Evolutionary conservation across 2,113 vertebrate genomes (phyloP).

Genomic region (Gnathonemus longibarbis): DNA sequence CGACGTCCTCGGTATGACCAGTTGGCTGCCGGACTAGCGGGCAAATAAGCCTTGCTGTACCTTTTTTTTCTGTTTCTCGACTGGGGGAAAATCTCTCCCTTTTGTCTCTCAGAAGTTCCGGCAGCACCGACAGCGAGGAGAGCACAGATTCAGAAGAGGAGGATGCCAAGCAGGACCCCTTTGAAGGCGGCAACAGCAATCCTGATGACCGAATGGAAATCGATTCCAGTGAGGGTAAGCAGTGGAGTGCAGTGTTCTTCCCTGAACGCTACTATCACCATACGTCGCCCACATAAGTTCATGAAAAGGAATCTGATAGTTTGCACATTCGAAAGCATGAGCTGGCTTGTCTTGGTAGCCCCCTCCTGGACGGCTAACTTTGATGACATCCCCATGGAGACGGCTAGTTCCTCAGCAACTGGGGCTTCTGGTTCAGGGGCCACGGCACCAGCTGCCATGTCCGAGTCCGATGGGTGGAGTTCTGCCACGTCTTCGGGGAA

Average conservation of each 20-base stretch:
- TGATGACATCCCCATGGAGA: conserved; percentile 93
- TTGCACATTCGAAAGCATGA: background rate
- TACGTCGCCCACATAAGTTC: background rate
- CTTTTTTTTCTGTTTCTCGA: background rate
- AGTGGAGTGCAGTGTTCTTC: background rate
- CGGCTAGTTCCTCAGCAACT: conserved; percentile 61
- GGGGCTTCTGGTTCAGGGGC: conserved; percentile 56
- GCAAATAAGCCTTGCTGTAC: background rate
- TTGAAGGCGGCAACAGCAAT: conserved; percentile 64
- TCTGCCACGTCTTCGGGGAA: conserved; percentile 62
- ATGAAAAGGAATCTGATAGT: background rate
- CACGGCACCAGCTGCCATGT: conserved; percentile 46
- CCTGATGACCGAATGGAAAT: conserved; percentile 94
- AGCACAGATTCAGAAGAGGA: conserved; percentile 98
- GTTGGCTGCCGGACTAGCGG: background rate
- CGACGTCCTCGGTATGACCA: conserved; percentile 75
- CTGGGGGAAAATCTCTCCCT: background rate
- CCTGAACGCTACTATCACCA: background rate
- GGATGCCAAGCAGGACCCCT: conserved; percentile 82
- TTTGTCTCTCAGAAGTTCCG: conserved; percentile 73
- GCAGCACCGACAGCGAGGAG: conserved; percentile 96
- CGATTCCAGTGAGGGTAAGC: conserved; percentile 69
- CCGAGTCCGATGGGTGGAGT: conserved; percentile 76
- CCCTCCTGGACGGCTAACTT: conserved; percentile 91
- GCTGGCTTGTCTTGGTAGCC: conserved; percentile 52